Percentiles rank a stretch among this genome's conserved stretches.
Evolutionary conservation across 2,888 invertebrate genomes (phyloP).

Genomic region (Mechanitis messenoides): DNA sequence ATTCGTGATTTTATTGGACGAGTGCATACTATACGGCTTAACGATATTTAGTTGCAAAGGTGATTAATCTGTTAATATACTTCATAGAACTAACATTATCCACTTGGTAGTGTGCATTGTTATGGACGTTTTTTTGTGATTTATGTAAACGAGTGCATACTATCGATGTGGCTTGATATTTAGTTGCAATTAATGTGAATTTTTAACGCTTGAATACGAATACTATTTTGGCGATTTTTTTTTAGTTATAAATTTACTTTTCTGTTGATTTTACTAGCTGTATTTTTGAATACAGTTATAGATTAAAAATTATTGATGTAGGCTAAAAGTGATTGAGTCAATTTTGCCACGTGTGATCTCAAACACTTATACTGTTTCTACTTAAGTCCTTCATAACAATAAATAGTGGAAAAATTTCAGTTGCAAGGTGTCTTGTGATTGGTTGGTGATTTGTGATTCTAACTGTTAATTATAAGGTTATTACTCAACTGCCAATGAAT

Average conservation of each 20-base stretch:
- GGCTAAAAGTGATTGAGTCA: constrained; percentile 65
- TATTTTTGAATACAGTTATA: constrained; percentile 40
- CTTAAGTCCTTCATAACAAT: constrained; percentile 29
- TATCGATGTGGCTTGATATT: constrained; percentile 55
- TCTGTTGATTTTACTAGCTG: constrained; percentile 47
- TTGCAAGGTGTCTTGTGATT: constrained; percentile 37
- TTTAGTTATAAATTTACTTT: constrained; percentile 51
- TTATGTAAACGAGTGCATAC: constrained; percentile 34
- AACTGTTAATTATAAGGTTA: constrained; percentile 28
- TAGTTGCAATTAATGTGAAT: constrained; percentile 65
- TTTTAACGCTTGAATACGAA: constrained; percentile 52
- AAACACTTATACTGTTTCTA: constrained; percentile 54
- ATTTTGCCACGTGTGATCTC: constrained; percentile 70
- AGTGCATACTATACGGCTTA: constrained; percentile 2
- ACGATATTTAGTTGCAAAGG: constrained; percentile 3
- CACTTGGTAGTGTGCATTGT: neutral
- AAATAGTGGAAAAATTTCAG: constrained; percentile 28
- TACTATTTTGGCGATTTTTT: constrained; percentile 48
- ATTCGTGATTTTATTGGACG: constrained; percentile 27
- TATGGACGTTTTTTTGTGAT: neutral
- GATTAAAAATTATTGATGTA: constrained; percentile 41
- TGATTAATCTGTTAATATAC: neutral
- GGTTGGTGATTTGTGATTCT: constrained; percentile 26
- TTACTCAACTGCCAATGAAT: constrained; percentile 25
- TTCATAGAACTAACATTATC: neutral